Evolutionary conservation across 2,113 vertebrate genomes (phyloP).

Genomic region (Nothobranchius furzeri): DNA sequence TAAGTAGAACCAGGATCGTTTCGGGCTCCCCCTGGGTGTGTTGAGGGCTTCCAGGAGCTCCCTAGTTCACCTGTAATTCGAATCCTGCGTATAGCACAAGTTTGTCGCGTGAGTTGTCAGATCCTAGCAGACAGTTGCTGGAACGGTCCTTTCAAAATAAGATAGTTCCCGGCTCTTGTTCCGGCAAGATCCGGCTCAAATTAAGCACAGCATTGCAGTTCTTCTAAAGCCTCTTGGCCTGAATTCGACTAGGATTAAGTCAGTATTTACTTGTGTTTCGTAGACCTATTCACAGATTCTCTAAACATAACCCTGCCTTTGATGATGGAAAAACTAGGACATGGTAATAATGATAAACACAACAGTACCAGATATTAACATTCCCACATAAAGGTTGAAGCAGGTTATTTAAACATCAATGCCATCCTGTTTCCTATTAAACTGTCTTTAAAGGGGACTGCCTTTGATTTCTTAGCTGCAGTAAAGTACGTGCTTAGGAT

Average conservation of each 20-base stretch:
- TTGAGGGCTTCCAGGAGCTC: too few species aligned
- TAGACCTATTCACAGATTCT: neutral
- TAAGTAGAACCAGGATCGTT: too few species aligned
- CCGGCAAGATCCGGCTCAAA: too few species aligned
- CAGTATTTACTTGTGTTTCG: neutral
- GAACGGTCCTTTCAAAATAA: too few species aligned
- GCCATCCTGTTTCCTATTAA: neutral
- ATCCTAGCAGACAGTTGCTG: too few species aligned
- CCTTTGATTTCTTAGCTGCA: slow-evolving; percentile 7
- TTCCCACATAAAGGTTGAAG: neutral
- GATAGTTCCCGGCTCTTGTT: too few species aligned
- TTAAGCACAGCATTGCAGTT: too few species aligned
- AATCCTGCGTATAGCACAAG: too few species aligned
- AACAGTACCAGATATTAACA: slow-evolving; percentile 4
- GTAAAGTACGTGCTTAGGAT: slow-evolving; percentile 12
- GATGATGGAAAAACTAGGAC: neutral
- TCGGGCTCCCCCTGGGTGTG: too few species aligned
- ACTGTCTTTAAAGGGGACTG: slow-evolving; percentile 12
- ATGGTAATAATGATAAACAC: neutral
- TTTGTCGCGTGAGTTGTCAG: too few species aligned
- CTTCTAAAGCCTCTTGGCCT: slow-evolving; percentile 2
- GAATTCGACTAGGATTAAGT: slow-evolving; percentile 8
- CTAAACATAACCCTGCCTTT: neutral
- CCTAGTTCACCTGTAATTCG: too few species aligned
- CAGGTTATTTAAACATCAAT: neutral